phyloP scores from a whole-genome alignment of 2,888 invertebrate genomes.

The Ptychoptera albimana region DNA sequence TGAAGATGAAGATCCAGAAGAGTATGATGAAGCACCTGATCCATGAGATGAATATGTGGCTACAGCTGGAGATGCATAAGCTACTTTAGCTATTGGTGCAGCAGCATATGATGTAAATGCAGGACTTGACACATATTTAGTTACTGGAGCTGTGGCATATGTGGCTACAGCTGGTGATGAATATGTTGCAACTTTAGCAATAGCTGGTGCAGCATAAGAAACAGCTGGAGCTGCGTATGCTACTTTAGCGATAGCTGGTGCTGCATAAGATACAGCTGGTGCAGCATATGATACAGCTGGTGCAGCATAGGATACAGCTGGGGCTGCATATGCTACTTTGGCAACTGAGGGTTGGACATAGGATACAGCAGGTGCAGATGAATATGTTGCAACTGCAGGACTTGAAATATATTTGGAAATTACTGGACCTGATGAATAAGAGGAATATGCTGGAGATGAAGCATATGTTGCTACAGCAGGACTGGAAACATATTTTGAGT shows the following conservation, averaged over 20 bases:
- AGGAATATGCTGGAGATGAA: conserved; percentile 8
- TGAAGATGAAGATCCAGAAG: conserved; percentile 9
- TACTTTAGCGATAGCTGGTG: conserved; percentile 9
- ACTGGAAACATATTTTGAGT: conserved; percentile 8
- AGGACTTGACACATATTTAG: too few species aligned
- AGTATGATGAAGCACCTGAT: not conserved
- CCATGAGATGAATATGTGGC: conserved; percentile 10
- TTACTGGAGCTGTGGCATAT: conserved; percentile 20
- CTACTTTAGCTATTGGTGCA: conserved; percentile 8
- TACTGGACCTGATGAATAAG: conserved; percentile 11
- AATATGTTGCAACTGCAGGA: conserved; percentile 11
- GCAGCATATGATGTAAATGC: conserved; percentile 9
- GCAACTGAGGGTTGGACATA: conserved; percentile 18
- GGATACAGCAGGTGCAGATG: conserved; percentile 13
- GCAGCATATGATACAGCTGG: conserved; percentile 20
- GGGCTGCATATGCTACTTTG: conserved; percentile 16
- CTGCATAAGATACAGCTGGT: conserved; percentile 17
- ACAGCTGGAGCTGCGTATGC: conserved; percentile 10
- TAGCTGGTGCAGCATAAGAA: conserved; percentile 19
- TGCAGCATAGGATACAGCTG: conserved; percentile 13
- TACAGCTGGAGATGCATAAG: not conserved
- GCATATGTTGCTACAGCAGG: conserved; percentile 13
- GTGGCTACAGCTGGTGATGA: conserved; percentile 12
- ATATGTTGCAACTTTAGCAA: conserved; percentile 16
- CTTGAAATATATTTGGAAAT: conserved; percentile 6